Conservation (phyloP, 2,888 invertebrate species). For the Chrysodeixis includens region DNA sequence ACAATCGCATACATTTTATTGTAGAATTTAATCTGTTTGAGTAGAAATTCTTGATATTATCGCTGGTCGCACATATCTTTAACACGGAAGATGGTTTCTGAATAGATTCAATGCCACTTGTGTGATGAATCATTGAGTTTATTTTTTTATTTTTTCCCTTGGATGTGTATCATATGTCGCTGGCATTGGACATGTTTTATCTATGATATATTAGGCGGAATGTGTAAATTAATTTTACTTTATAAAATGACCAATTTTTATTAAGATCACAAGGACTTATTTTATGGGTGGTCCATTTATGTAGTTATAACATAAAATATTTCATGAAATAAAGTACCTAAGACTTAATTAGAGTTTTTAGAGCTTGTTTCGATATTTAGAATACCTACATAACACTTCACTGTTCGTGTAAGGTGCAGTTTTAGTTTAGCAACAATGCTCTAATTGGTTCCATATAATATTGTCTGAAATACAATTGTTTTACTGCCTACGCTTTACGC, state of each 20-base stretch:
- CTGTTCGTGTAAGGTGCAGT: neutral
- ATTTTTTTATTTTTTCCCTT: slow-evolving; percentile 8
- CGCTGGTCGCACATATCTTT: neutral
- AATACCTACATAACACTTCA: neutral
- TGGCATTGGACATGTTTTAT: slow-evolving; percentile 5
- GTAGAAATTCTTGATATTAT: neutral
- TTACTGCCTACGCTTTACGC: neutral
- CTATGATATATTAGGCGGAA: slow-evolving; percentile 1
- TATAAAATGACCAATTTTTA: neutral
- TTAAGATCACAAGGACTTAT: neutral
- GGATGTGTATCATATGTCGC: slow-evolving; percentile 5
- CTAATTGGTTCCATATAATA: slow-evolving; percentile 1
- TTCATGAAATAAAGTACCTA: neutral
- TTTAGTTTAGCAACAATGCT: neutral
- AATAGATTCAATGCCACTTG: slow-evolving; percentile 8
- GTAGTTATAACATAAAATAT: neutral
- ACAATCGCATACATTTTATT: neutral
- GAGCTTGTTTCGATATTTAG: neutral
- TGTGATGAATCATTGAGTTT: slow-evolving; percentile 6
- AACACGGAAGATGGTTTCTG: slow-evolving; percentile 7
- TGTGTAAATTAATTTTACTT: slow-evolving; percentile 3
- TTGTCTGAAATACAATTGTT: neutral
- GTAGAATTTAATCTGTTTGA: neutral
- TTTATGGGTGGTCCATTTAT: neutral
- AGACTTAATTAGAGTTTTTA: neutral